Conservation (phyloP, 1,140 invertebrate species). For the Asbolus verrucosus region DNA sequence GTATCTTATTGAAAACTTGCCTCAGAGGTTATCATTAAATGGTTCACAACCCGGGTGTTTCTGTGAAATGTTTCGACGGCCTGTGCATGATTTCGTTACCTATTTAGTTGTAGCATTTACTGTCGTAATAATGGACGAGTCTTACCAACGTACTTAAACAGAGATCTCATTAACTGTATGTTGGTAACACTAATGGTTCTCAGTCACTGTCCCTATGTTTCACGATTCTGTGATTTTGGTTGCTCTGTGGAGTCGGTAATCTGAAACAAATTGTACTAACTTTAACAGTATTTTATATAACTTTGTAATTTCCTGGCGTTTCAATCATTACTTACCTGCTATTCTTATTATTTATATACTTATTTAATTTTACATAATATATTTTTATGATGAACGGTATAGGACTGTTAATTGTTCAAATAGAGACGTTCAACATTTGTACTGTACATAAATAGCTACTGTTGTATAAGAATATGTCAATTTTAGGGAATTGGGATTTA, state of each 20-base stretch:
- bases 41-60: constrained; percentile 30
- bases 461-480: constrained; percentile 65
- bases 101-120: constrained; percentile 36
- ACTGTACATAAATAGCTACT: constrained; percentile 63
- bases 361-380: constrained; percentile 59
- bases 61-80: constrained; percentile 9
- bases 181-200: constrained; percentile 22
- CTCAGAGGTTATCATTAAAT: constrained; percentile 48
- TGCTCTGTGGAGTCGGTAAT: constrained; percentile 44
- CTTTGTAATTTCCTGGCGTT: constrained; percentile 27
- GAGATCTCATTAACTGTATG: constrained; percentile 41
- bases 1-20: constrained; percentile 59
- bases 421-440: constrained; percentile 35
- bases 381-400: constrained; percentile 62
- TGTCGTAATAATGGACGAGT: constrained; percentile 27
- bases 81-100: constrained; percentile 45
- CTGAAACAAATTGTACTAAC: constrained; percentile 19
- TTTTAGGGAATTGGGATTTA: constrained; percentile 65
- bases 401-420: constrained; percentile 61
- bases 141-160: constrained; percentile 36
- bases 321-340: constrained; percentile 51
- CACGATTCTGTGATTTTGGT: constrained; percentile 33
- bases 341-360: constrained; percentile 60
- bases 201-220: not conserved
- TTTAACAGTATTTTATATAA: constrained; percentile 30